A percentile compares a stretch with the other conserved stretches of the same genome.
These are phyloP conservation scores for Garra rufa DNA, from an alignment of 2,113 vertebrate species.

Conservation along the genomic window DNA sequence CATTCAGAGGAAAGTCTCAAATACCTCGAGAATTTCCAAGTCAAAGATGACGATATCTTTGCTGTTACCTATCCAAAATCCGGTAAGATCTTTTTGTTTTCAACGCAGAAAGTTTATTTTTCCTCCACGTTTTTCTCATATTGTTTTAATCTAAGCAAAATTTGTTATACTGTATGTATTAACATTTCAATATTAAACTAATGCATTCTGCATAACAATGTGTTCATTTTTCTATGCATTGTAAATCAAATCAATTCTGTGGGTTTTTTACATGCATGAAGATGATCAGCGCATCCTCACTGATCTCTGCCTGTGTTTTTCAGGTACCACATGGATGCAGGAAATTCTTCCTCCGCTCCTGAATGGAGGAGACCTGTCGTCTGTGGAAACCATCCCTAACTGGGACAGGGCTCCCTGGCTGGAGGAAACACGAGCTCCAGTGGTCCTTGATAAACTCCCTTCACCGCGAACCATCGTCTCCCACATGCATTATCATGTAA, in stretches of 20 bases:
- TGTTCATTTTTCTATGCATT: background rate
- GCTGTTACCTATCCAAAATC: slow-evolving; percentile 78
- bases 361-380: slow-evolving; percentile 80
- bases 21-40: slow-evolving; percentile 64
- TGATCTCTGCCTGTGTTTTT: background rate
- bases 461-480: slow-evolving; percentile 80
- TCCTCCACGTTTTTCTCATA: background rate
- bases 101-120: background rate
- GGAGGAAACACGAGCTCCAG: slow-evolving; percentile 70
- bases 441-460: slow-evolving; percentile 63
- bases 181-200: too few relatives aligned
- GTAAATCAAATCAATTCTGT: background rate
- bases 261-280: background rate
- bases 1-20: slow-evolving; percentile 71
- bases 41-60: slow-evolving; percentile 63
- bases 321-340: slow-evolving; percentile 80
- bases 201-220: background rate
- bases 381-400: slow-evolving; percentile 78
- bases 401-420: slow-evolving; percentile 88
- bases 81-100: slow-evolving; percentile 56
- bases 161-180: background rate
- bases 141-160: background rate
- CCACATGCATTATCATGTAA: slow-evolving; percentile 79
- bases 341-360: slow-evolving; percentile 72
- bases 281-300: background rate